Conservation (phyloP, 1,140 invertebrate genomes). For the Meloidogyne exigua region DNA sequence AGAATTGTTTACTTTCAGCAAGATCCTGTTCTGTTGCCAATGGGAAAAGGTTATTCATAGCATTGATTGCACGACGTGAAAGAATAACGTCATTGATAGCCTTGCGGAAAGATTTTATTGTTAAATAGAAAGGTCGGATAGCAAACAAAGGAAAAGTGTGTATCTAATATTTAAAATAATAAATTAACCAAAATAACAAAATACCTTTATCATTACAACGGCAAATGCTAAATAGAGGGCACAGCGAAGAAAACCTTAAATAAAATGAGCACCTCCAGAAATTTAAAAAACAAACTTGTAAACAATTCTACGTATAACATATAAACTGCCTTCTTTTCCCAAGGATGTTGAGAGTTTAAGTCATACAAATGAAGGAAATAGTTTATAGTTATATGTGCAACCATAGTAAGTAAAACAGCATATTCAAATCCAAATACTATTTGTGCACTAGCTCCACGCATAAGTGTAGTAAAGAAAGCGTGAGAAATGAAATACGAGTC, state of each 20-base stretch:
- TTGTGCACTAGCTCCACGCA: constrained; percentile 92
- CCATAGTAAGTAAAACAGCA: constrained; percentile 89
- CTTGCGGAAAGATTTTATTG: constrained; percentile 94
- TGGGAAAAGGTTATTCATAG: constrained; percentile 71
- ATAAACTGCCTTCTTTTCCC: constrained; percentile 98
- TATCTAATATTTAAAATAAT: constrained; percentile 69
- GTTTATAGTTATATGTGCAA: constrained; percentile 89
- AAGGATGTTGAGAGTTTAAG: constrained; percentile 84
- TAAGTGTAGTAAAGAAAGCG: constrained; percentile 89
- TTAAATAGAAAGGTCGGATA: constrained; percentile 97
- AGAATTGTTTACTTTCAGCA: constrained; percentile 29
- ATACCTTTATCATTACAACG: constrained; percentile 80
- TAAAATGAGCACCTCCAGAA: constrained; percentile 9
- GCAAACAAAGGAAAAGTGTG: constrained; percentile 97
- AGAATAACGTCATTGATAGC: constrained; percentile 95
- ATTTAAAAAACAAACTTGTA: constrained; percentile 75
- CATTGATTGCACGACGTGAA: constrained; percentile 77
- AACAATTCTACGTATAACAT: constrained; percentile 92
- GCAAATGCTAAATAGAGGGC: constrained; percentile 89
- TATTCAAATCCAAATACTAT: constrained; percentile 99
- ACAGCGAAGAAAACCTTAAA: constrained; percentile 74
- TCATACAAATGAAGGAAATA: constrained; percentile 68
- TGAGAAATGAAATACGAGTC: constrained; percentile 87
- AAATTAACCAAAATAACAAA: not conserved
- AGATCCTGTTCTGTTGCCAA: constrained; percentile 87